Conservation (phyloP, 2,888 invertebrate genomes). For the Noctua comes region DNA sequence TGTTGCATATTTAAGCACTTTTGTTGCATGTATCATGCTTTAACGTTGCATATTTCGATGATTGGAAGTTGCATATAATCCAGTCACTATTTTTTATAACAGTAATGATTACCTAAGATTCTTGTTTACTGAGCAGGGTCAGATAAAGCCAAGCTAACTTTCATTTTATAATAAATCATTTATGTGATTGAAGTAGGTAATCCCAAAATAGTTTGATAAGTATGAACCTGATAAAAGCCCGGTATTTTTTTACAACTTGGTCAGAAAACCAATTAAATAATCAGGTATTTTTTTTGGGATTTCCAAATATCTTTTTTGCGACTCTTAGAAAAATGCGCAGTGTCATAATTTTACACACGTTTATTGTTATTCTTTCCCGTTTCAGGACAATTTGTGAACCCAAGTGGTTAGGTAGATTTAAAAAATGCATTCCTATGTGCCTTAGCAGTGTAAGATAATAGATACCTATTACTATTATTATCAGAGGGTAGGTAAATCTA, state of each 20-base stretch:
- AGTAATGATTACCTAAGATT: neutral
- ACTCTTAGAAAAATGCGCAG: neutral
- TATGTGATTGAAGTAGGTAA: neutral
- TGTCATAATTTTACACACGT: constrained; percentile 1
- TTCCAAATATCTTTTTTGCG: neutral
- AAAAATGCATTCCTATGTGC: neutral
- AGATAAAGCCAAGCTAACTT: neutral
- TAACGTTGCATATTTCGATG: neutral
- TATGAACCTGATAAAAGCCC: neutral
- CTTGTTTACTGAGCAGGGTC: neutral
- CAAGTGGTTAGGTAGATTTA: neutral
- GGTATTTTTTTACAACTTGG: neutral
- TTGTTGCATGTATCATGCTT: neutral
- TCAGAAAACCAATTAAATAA: neutral
- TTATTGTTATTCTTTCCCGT: neutral
- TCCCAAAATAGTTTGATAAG: neutral
- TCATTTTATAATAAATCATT: neutral
- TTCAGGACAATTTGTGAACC: neutral
- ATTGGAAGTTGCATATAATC: neutral
- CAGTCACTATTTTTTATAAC: neutral
- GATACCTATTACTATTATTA: no score
- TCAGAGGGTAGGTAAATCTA: no score
- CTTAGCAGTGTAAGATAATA: no score
- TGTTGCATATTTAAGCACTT: neutral
- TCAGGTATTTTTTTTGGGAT: neutral